These are phyloP conservation scores for Bos taurus DNA, from an alignment of 2,113 vertebrate species.

Conservation along the genomic window DNA sequence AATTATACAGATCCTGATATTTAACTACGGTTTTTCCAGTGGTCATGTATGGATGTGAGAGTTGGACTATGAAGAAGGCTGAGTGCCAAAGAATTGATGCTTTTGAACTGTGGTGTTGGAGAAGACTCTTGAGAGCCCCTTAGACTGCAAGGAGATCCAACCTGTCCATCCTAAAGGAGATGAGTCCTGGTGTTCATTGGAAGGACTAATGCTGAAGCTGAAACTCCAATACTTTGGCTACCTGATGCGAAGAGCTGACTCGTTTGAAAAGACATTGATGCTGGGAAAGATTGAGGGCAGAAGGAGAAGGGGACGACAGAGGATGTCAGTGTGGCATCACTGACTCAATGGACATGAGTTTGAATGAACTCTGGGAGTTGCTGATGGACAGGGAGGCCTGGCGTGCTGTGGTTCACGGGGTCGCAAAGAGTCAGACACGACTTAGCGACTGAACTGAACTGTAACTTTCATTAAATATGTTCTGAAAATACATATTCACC, in stretches of 20 bases:
- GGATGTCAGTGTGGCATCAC: neutral
- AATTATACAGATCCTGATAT: neutral
- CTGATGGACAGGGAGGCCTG: neutral
- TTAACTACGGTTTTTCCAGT: neutral
- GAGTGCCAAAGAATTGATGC: accelerated
- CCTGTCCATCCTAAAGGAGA: neutral
- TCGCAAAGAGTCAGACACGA: accelerated
- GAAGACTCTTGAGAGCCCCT: neutral
- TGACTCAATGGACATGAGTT: neutral
- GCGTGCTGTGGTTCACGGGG: neutral
- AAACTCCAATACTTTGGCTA: neutral
- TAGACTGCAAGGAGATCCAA: neutral
- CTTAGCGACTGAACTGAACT: neutral
- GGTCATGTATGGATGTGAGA: neutral
- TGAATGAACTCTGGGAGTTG: neutral
- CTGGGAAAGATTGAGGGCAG: neutral
- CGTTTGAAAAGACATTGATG: neutral
- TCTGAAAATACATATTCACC: neutral
- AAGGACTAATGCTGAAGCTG: neutral
- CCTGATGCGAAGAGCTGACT: neutral
- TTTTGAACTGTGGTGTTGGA: neutral
- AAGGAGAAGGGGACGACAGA: neutral
- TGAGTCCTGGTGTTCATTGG: neutral
- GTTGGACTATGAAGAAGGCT: neutral
- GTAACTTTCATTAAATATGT: neutral